These are phyloP conservation scores for Parthenolecanium corni DNA, from an alignment of 2,888 invertebrate species.

Conservation along the genomic window DNA sequence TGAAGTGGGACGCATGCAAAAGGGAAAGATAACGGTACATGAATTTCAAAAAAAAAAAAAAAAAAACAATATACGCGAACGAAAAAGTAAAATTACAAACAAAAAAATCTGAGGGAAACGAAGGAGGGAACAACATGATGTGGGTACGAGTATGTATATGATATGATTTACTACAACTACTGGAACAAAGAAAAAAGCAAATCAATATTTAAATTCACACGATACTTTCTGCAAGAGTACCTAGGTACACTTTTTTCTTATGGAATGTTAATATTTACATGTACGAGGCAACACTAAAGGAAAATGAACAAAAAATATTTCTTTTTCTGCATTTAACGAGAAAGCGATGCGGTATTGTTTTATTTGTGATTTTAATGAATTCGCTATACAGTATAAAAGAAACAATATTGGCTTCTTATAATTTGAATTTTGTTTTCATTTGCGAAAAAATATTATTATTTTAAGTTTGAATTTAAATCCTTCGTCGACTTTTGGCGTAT, in stretches of 20 bases:
- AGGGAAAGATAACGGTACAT: constrained; percentile 47
- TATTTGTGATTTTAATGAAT: no score
- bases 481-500: no score
- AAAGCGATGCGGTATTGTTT: no score
- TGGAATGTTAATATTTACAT: constrained; percentile 19
- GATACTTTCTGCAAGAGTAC: constrained; percentile 18
- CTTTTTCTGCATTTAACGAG: no score
- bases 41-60: constrained; percentile 39
- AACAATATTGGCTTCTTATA: no score
- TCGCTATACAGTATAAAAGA: no score
- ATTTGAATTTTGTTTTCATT: no score
- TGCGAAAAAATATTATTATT: no score
- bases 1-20: constrained; percentile 42
- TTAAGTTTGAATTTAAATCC: no score
- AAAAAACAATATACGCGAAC: constrained; percentile 27
- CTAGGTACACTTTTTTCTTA: constrained; percentile 12
- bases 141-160: no score
- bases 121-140: constrained; percentile 16
- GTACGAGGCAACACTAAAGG: constrained; percentile 10
- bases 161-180: no score
- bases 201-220: constrained; percentile 22
- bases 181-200: constrained; percentile 22
- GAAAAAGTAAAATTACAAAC: constrained; percentile 36
- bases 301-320: no score
- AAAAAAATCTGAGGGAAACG: constrained; percentile 34